Conservation (phyloP, 2,888 invertebrate species). For the Melinaea marsaeus region DNA sequence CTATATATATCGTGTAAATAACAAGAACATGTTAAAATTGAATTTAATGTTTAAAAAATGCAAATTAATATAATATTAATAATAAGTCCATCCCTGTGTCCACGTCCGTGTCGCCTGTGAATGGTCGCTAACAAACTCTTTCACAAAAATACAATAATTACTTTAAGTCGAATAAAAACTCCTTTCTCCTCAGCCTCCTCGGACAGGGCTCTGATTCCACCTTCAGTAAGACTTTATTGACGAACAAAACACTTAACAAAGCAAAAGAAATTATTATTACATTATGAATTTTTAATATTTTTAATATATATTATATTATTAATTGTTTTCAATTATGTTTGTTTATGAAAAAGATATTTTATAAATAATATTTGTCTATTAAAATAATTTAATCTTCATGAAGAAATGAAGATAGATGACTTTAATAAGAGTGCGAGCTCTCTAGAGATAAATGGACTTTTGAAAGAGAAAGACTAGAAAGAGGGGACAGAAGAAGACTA, state of each 20-base stretch:
- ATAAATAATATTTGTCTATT: too few species aligned
- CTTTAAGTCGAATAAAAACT: constrained; percentile 75
- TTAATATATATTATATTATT: too few species aligned
- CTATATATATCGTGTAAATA: too few species aligned
- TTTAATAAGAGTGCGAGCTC: too few species aligned
- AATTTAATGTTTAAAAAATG: constrained; percentile 1
- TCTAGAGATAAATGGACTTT: too few species aligned
- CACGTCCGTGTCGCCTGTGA: constrained; percentile 60
- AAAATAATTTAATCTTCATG: too few species aligned
- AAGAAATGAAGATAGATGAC: too few species aligned
- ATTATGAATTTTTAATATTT: not conserved
- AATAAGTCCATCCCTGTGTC: constrained; percentile 46
- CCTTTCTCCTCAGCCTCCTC: constrained; percentile 55
- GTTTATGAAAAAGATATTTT: too few species aligned
- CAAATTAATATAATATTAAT: not conserved
- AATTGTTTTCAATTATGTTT: too few species aligned
- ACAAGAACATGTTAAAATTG: not conserved
- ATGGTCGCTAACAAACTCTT: constrained; percentile 78
- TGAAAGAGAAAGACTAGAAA: too few species aligned
- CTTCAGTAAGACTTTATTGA: constrained; percentile 34
- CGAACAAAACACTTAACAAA: not conserved
- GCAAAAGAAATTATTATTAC: not conserved
- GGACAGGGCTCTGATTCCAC: constrained; percentile 71
- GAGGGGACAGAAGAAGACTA: too few species aligned
- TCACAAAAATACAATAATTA: constrained; percentile 78